A percentile compares a stretch with the other conserved stretches of the same genome.
Evolutionary conservation across 2,888 invertebrate species (phyloP).

Genomic region (Adelphocoris suturalis): DNA sequence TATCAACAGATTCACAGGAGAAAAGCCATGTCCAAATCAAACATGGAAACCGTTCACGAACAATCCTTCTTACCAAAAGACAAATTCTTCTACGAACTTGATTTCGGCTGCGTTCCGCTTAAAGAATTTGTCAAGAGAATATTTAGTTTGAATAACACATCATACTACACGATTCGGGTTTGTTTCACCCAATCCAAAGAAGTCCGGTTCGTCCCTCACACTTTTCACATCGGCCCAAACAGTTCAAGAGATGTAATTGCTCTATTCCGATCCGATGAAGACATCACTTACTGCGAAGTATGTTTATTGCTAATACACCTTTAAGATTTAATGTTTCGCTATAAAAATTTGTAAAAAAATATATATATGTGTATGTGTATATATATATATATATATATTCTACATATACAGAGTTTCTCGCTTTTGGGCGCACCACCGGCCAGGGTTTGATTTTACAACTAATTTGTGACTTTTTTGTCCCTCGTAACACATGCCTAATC

Average conservation of each 20-base stretch:
- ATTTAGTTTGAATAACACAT: background rate
- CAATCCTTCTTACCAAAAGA: background rate
- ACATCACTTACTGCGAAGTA: background rate
- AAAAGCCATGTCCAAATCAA: background rate
- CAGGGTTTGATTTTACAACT: no score
- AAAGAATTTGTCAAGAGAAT: background rate
- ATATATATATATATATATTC: no score
- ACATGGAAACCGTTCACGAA: no score
- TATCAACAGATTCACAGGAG: background rate
- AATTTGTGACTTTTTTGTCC: no score
- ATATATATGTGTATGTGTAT: no score
- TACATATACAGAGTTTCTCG: no score
- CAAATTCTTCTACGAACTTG: constrained; percentile 35
- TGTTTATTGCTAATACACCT: background rate
- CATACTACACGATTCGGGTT: constrained; percentile 37
- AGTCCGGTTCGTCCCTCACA: constrained; percentile 30
- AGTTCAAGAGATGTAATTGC: background rate
- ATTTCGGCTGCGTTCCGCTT: background rate
- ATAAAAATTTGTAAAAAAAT: no score
- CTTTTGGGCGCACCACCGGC: no score
- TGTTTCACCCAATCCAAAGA: background rate
- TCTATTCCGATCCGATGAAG: background rate
- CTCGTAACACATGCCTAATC: no score
- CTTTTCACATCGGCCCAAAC: constrained; percentile 24
- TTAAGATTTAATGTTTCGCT: no score